A percentile compares a stretch with the other conserved stretches of the same genome.
Evolutionary conservation across 2,113 vertebrate genomes (phyloP).

Genomic region (Ptychochromis oligacanthus): DNA sequence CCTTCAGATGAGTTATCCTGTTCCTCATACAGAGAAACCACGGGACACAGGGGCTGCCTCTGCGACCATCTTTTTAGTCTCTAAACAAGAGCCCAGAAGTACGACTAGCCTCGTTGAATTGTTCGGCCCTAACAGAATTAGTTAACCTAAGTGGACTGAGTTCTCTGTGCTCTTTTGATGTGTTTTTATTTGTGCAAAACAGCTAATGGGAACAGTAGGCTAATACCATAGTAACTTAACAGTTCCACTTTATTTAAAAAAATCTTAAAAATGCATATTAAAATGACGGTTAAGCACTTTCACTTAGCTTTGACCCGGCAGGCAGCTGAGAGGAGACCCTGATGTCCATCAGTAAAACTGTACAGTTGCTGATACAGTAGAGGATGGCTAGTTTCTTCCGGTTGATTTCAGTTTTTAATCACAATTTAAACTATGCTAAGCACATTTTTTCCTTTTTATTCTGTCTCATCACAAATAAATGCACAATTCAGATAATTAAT

Average conservation of each 20-base stretch:
- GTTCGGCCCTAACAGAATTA: not conserved
- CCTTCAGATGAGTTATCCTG: slow-evolving; percentile 48
- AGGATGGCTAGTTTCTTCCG: not conserved
- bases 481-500: not conserved
- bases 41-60: not conserved
- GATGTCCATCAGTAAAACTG: not conserved
- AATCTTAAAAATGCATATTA: too few species aligned
- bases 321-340: not conserved
- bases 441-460: not conserved
- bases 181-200: not conserved
- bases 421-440: not conserved
- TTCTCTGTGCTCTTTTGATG: not conserved
- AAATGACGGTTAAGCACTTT: too few species aligned
- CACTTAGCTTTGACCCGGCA: not conserved
- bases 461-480: not conserved
- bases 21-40: slow-evolving; percentile 8
- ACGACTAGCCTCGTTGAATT: not conserved
- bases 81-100: not conserved
- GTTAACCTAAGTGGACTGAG: not conserved
- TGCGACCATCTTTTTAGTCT: not conserved
- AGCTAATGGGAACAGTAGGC: not conserved
- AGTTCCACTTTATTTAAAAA: too few species aligned
- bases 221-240: not conserved
- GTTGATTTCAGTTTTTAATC: not conserved
- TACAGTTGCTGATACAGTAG: not conserved